Evolutionary conservation across 2,113 vertebrate genomes (phyloP), one percentile per base, ranked within the genome.

Genomic region (Girardinichthys multiradiatus): DNA sequence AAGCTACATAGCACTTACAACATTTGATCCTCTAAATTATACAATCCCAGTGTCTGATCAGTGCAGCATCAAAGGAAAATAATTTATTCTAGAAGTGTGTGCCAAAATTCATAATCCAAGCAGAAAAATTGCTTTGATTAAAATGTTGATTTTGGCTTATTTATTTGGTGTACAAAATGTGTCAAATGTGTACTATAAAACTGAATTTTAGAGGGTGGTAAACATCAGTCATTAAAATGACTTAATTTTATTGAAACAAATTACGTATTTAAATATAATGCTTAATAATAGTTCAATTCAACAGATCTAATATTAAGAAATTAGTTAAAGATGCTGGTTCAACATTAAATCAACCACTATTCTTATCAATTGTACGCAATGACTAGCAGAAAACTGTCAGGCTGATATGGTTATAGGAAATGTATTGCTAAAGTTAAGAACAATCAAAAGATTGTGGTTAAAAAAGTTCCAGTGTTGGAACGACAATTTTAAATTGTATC

Each of bases 71-170:
- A 83, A 80, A 65, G 24, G 61, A 26, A 30, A 33, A 37, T 73
- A 51, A 15, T 31, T 48, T 31, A 33, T 42, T 64, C 57, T 72
- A 80, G 35, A 57, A 70, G n/a, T 51, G 31, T 64, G 74, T 28
- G 48, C 76, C 73, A 33, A 67, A 80, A 73, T 80, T 30, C 80
- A 83, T 80, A 68, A 68, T 86, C 88, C 71, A 83, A 78, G 67
- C 42, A 29, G 39, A 37, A 17, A 70, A 72, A 80, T 45, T 33
- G 51, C 64, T 72, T 81, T 35, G 68, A 74, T 70, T 80, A 64
- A 68, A 57, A 37, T 59, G 37, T 0, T 37, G 45, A 71, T 71
- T 82, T 63, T 39, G 58, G 35, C 33, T 67, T 30, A 1, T 35
- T 64, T 42, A 7, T 33, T 29, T 29, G 59, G 28, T 60, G 21